Base-by-base conservation (phyloP, 2,797 vertebrate genomes). In the Galaxias olidus region DNA sequence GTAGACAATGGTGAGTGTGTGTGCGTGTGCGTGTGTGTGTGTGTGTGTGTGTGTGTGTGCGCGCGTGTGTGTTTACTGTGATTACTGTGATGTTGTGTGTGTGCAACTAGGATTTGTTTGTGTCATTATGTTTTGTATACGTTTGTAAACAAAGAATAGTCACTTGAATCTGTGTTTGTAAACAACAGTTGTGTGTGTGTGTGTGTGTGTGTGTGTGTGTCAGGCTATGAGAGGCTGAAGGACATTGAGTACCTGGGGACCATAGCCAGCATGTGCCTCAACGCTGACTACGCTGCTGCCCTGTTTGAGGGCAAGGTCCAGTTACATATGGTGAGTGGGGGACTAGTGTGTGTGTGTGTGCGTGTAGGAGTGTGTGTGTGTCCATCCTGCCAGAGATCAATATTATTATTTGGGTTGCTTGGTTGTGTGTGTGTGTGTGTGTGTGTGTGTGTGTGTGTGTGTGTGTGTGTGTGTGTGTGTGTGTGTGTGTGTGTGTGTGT, bases 291-390 rank as follows among this genome's bases (percentile, higher is more conserved):
- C 30, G 96, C 97, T 0, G 94, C 96, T 57, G 98, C 94, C 1
- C 92, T 97, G 61, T 98, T 96, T 87, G 97, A 99, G 86, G 95
- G 95, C 59, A 99, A 95, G 91, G 92, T 99, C 51, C 97, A 98
- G 77, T 89, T 99, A 58, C 96, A 98, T 79, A 93, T 96, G 95
- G 97, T 98, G 89, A 92, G 82, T 46, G 12, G 59, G 54, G 41
- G n/a, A n/a, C n/a, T n/a, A n/a, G 20, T 7, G 47, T 59, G 14
- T 56, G 14, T 48, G 45, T 10, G 17, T 2, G 13, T 17, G 46
- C 12, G 17, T 14, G 17, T 17, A 4, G 20, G 13, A 46, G 13
- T 46, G 11, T 66, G 14, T 47, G 12, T 59, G 17, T 59, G 4
- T 47, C 4, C 59, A 18, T 59, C 42, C 7, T 1, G 18, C 50